Conservation (phyloP, 1,140 invertebrate species). For the Armadillidium nasatum region DNA sequence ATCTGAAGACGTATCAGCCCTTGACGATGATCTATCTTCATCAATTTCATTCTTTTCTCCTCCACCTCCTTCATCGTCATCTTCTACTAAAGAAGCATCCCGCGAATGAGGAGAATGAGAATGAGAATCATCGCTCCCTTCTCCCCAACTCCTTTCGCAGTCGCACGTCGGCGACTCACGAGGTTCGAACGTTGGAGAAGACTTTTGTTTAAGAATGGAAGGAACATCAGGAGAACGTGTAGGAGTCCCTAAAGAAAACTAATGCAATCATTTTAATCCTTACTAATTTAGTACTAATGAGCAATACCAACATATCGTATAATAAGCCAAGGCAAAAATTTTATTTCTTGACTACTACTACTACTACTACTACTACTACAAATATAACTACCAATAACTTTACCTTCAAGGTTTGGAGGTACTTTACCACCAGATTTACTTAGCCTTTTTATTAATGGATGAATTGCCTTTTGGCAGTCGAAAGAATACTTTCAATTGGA, state of each 20-base stretch:
- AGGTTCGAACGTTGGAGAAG: conserved; percentile 16
- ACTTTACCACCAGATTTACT: no score
- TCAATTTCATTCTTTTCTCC: conserved; percentile 1
- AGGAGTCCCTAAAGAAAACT: conserved; percentile 20
- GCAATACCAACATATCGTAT: no score
- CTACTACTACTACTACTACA: no score
- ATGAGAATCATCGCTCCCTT: conserved; percentile 29
- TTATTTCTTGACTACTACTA: no score
- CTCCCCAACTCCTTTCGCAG: conserved; percentile 24
- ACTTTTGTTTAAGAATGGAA: conserved; percentile 41
- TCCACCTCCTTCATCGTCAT: conserved; percentile 35
- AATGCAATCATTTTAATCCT: no score
- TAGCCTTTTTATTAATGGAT: no score
- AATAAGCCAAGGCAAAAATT: no score
- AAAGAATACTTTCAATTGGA: no score
- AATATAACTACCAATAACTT: no score
- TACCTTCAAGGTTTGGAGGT: no score
- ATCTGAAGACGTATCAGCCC: conserved; percentile 20
- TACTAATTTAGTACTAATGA: no score
- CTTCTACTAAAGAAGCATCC: conserved; percentile 25
- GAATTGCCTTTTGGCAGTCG: no score
- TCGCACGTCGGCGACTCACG: conserved; percentile 20
- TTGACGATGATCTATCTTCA: not conserved
- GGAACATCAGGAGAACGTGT: conserved; percentile 34
- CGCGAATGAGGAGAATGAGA: conserved; percentile 22